Evolutionary conservation across 2,113 vertebrate genomes (phyloP), one percentile per base, ranked within the genome.

Genomic region (Carollia perspicillata): DNA sequence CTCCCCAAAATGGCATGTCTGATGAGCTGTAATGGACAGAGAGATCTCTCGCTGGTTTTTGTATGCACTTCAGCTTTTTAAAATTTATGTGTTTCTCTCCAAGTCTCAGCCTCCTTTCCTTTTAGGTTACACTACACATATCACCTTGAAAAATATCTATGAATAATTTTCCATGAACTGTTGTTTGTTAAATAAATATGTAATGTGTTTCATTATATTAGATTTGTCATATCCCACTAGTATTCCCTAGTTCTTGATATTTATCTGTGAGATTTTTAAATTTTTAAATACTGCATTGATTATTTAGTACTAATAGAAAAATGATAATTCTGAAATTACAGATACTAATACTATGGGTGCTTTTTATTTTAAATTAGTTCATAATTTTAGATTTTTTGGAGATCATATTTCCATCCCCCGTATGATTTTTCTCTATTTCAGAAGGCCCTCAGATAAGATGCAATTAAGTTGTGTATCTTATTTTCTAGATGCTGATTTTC

Each of bases 191-290:
- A 93, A 80, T 63, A 93, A 84, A 30, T 10, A 60, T 51, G 17
- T n/a, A 84, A 55, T 94, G 33, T 37, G 6, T 79, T 81, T 81
- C 6, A 1, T 16, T 71, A 18, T 18, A 20, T 91, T 83, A 33
- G 6, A 60, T 92, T 89, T 30, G 60, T 84, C 37, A 12, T 71
- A 60, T 53, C 17, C 10, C 16, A 66, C 3, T 78, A 37, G 9
- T 94, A 89, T 69, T 93, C 33, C 18, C 53, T 92, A 80, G 17
- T 63, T 96, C 28, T 94, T 58, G 2, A 49, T 85, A 93, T 92
- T 92, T 96, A 37, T 63, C 28, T 77, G 20, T 85, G 75, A 26
- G 3, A 0, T 33, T 65, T 16, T 94, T 53, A 30, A 17, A 26
- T 83, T 58, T n/a, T 69, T n/a, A 86, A 84, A 71, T 80, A 49